Evolutionary conservation across 2,888 invertebrate species (phyloP), one percentile per base, ranked within the genome.

Genomic region (Amphipyra tragopoginis): DNA sequence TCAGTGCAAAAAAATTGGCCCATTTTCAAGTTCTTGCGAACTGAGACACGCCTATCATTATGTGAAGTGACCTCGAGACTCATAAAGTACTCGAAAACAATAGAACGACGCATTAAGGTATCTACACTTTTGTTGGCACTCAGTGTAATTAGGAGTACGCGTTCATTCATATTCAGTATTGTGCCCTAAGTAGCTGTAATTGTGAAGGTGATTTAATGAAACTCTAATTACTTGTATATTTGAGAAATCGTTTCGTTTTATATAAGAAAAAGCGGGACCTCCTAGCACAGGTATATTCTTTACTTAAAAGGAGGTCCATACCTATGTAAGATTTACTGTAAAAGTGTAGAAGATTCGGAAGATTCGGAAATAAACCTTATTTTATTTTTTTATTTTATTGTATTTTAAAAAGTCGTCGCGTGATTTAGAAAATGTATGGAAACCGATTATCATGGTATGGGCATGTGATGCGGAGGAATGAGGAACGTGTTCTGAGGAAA

Each of bases 101-200:
- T 54, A 54, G 42, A 33, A 47, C 21, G 53, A 50, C 45, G 60
- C 26, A 50, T 50, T 54, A 60, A 50, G 38, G 62, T 51, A 47
- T 68, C 45, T n/a, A 51, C 45, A 47, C 39, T 67, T 67, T 63
- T 44, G 51, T 40, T 70, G 33, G 70, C 50, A 69, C 63, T 70
- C 21, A 33, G 36, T 56, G 43, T 69, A 67, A 67, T 56, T 70
- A 51, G 29, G 36, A 48, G 14, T 15, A 33, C 7, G 9, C 8
- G 15, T 69, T 51, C 53, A 51, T 61, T 69, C 26, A 26, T 47
- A 34, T 68, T 48, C 45, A 42, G 34, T 34, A 47, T 51, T 51
- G n/a, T 47, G 7, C 38, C 9, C 8, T 14, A 52, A 48, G 15
- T 54, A n/a, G 10, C 13, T 40, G 40, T 36, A 14, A 39, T 68